These are phyloP conservation scores for Eristalis tenax DNA, from an alignment of 2,888 invertebrate genomes.

Conservation along the genomic window DNA sequence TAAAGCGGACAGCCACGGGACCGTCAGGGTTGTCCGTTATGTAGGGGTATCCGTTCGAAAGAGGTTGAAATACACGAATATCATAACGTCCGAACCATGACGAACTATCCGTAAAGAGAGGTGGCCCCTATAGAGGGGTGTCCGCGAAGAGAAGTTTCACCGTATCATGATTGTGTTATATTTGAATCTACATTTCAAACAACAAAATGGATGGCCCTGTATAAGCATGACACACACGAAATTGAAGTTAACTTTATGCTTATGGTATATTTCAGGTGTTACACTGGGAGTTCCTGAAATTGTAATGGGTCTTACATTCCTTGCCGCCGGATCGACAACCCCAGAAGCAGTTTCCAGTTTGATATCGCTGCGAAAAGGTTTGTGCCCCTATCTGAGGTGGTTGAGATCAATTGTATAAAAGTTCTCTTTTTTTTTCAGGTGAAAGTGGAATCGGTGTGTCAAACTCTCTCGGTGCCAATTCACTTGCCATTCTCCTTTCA, in stretches of 20 bases:
- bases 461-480: constrained; percentile 92
- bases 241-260: background rate
- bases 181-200: too few species aligned
- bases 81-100: too few species aligned
- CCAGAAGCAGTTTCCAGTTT: constrained; percentile 91
- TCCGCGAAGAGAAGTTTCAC: too few species aligned
- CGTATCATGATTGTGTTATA: too few species aligned
- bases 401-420: background rate
- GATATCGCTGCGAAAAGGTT: constrained; percentile 93
- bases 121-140: too few species aligned
- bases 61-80: too few species aligned
- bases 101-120: too few species aligned
- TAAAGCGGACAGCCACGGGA: too few species aligned
- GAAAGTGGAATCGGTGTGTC: constrained; percentile 93
- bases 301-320: constrained; percentile 94
- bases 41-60: too few species aligned
- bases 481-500: constrained; percentile 91
- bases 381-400: background rate
- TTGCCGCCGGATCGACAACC: constrained; percentile 94
- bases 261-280: constrained; percentile 82
- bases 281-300: constrained; percentile 92
- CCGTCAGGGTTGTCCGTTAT: too few species aligned
- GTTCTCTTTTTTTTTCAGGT: constrained; percentile 83
- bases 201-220: too few species aligned
- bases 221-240: too few species aligned